Evolutionary conservation across 2,888 invertebrate genomes (phyloP), one percentile per base, ranked within the genome.

Genomic region (Parthenolecanium corni): DNA sequence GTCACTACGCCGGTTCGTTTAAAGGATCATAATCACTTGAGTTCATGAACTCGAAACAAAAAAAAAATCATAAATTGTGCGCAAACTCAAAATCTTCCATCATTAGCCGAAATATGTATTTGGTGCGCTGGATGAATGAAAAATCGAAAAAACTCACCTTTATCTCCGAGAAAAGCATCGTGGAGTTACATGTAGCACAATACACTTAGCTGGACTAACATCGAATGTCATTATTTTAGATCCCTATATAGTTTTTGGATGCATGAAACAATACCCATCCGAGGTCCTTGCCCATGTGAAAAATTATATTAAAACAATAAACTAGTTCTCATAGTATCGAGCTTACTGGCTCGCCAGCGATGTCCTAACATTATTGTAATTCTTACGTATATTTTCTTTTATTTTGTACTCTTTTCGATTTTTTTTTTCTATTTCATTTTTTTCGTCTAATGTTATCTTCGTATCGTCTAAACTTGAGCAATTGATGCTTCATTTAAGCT

Each of bases 161-260:
- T 40, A 16, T 54, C 16, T 18, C 24, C 16, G n/a, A 38, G 42
- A 54, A 24, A 21, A 49, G 36, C 61, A 61, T 51, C 36, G 20
- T 49, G 38, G 31, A n/a, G 18, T 21, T 36, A 20, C 21, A 51
- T 49, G 21, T 49, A 21, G 49, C 61, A 51, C 49, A 23, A 49
- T 49, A 20, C 38, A 61, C 44, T 21, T 20, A 38, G 36, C 51
- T 31, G 38, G 47, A 61, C 61, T 61, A 51, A 61, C 61, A 36
- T 51, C 49, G 21, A 40, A 61, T 51, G 49, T 51, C 49, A 46
- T 61, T 36, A 36, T 51, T 61, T 61, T 36, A 61, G 61, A 49
- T 61, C 51, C 61, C 61, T 61, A 61, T 61, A 61, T 61, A 61
- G 61, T 61, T 61, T 61, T 61, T 51, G 6, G 21, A 54, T 40